Base-by-base conservation (phyloP, 2,888 invertebrate genomes). In the Cartodere bifasciata region DNA sequence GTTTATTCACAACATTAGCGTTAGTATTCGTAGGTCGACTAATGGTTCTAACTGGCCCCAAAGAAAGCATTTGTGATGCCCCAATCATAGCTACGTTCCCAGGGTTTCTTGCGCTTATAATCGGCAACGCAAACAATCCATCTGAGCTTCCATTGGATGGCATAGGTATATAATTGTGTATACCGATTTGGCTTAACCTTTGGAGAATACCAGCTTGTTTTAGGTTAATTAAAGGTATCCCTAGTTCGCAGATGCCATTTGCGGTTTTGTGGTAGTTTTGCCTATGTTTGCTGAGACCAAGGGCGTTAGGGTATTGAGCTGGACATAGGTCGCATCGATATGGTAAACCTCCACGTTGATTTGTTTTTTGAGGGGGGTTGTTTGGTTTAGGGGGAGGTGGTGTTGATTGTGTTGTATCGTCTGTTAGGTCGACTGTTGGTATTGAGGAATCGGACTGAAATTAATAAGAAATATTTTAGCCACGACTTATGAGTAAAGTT, bases 161-260 rank as follows among this genome's bases (percentile, higher is more conserved):
- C 37, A 82, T 50, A 1, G 82, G 81, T 45, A 83, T 80, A 56
- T 75, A 81, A 59, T 75, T 77, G 47, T 72, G 71, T 38, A 82
- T 77, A 23, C 82, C 82, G 47, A 81, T 60, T 48, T 58, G 67
- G 38, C 70, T 66, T 7, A 82, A 60, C 41, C 75, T 67, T 43
- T 69, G 68, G 28, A 79, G 56, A 13, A 74, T 70, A 9, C 74
- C 72, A 6, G 75, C 73, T 35, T 76, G 73, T 26, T 75, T 74
- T 14, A 82, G 52, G 48, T 82, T 81, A 0, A 82, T 74, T 1
- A 82, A 70, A 0, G 82, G 83, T 43, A 82, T 58, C 1, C 79
- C 81, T 34, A 82, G 57, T 47, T 82, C 81, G 51, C 53, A 68
- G 64, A 54, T 68, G 54, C 63, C 58, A 9, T 60, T 60, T 6